A percentile compares a stretch with the other conserved stretches of the same genome.
phyloP scores from a whole-genome alignment of 2,797 vertebrate genomes.

The Molothrus aeneus region DNA sequence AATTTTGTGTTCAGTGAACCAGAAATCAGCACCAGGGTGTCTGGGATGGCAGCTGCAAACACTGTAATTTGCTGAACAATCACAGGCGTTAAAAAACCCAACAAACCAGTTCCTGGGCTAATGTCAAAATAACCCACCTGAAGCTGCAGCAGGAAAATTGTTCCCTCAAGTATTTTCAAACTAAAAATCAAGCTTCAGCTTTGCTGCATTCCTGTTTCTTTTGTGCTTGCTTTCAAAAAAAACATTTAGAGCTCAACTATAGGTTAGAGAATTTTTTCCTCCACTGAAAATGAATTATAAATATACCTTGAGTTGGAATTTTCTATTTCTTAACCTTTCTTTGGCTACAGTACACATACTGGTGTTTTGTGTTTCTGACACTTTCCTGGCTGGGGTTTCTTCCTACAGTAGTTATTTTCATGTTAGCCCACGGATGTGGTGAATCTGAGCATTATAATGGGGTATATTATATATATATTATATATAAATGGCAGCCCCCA shows the following conservation, averaged over 20 bases:
- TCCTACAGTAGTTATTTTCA: background rate
- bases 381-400: background rate
- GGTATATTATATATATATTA: too few relatives aligned
- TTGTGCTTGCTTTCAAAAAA: background rate
- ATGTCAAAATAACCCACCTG: background rate
- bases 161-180: background rate
- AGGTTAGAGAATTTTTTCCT: background rate
- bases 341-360: background rate
- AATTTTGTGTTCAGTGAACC: background rate
- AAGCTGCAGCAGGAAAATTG: background rate
- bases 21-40: background rate
- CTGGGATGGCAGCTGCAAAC: background rate
- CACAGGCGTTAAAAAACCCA: background rate
- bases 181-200: background rate
- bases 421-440: fast-evolving
- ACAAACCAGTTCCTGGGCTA: background rate
- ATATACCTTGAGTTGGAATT: background rate
- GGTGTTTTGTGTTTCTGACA: background rate
- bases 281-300: background rate
- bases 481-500: too few relatives aligned
- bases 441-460: background rate
- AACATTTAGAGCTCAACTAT: background rate
- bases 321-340: background rate
- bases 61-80: background rate
- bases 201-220: background rate